A percentile compares a stretch with the other conserved stretches of the same genome.
Conservation (phyloP, 1,140 invertebrate species). For the Drosophila eugracilis region DNA sequence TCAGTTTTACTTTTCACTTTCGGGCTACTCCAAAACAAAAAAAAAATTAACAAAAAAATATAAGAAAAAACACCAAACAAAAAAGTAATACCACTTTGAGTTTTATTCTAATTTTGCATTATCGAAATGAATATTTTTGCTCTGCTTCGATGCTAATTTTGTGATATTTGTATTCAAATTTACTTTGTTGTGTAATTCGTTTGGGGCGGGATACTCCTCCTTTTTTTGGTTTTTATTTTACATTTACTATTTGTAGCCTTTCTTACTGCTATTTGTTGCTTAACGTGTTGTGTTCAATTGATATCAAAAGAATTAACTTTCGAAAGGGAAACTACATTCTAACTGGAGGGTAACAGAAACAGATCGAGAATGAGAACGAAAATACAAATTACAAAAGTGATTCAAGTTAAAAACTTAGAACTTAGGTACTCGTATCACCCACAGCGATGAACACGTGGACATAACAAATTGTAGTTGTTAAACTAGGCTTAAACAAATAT, state of each 20-base stretch:
- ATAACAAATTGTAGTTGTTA: slow-evolving; percentile 77
- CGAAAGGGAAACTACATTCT: slow-evolving; percentile 35
- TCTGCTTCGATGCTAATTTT: slow-evolving; percentile 80
- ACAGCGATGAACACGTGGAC: slow-evolving; percentile 65
- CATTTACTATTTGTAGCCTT: slow-evolving; percentile 54
- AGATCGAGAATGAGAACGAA: slow-evolving; percentile 55
- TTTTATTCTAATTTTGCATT: slow-evolving; percentile 66
- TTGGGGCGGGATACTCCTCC: slow-evolving; percentile 27
- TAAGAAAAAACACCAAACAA: slow-evolving; percentile 51
- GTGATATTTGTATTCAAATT: slow-evolving; percentile 78
- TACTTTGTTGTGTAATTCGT: slow-evolving; percentile 24
- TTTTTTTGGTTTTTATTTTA: slow-evolving; percentile 29
- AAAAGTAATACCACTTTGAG: slow-evolving; percentile 69
- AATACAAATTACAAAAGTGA: slow-evolving; percentile 77
- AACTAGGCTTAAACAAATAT: slow-evolving; percentile 50
- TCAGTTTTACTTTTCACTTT: slow-evolving; percentile 58
- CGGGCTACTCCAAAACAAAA: slow-evolving; percentile 62
- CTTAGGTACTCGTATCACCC: slow-evolving; percentile 66
- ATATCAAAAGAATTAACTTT: slow-evolving; percentile 66
- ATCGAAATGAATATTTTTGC: slow-evolving; percentile 55
- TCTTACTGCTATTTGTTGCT: slow-evolving; percentile 70
- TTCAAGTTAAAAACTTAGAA: slow-evolving; percentile 82
- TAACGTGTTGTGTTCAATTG: slow-evolving; percentile 76
- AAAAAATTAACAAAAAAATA: slow-evolving; percentile 57
- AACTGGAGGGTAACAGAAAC: slow-evolving; percentile 20